phyloP scores from a whole-genome alignment of 2,888 invertebrate genomes.

The Caenorhabditis becei region DNA sequence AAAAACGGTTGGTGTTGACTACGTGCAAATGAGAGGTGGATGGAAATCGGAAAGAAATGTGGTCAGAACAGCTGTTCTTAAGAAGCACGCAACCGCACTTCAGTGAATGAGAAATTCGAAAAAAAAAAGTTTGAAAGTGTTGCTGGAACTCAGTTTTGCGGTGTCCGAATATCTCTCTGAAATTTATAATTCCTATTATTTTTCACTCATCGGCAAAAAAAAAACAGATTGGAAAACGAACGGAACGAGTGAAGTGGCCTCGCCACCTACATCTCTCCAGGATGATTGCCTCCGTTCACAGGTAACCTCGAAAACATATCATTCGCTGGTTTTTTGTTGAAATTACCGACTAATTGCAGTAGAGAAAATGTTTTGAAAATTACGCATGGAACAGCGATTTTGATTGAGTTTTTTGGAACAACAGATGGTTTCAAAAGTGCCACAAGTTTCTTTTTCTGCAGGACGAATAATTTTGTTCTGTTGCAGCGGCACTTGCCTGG shows the following conservation, averaged over 20 bases:
- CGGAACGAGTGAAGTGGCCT: not conserved
- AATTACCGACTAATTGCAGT: not conserved
- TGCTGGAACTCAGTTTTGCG: too few species aligned
- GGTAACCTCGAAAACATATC: conserved; percentile 2
- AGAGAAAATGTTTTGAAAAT: not conserved
- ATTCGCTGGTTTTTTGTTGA: not conserved
- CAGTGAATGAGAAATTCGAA: too few species aligned
- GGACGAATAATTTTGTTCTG: too few species aligned
- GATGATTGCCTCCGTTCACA: not conserved
- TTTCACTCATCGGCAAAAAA: not conserved
- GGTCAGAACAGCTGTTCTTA: not conserved
- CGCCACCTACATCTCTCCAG: not conserved
- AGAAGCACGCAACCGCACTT: too few species aligned
- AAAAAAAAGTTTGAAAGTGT: too few species aligned
- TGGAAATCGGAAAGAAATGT: not conserved
- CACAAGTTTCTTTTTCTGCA: too few species aligned
- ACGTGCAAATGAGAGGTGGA: not conserved
- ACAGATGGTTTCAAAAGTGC: too few species aligned
- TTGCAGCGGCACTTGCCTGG: too few species aligned
- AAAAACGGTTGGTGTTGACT: conserved; percentile 20
- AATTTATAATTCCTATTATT: too few species aligned
- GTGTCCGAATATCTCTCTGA: too few species aligned
- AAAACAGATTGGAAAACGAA: not conserved
- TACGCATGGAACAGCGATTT: too few species aligned
- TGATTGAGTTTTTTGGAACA: too few species aligned